These are phyloP conservation scores for Lasioglossum malachurum DNA, from an alignment of 2,888 invertebrate species.

Conservation along the genomic window DNA sequence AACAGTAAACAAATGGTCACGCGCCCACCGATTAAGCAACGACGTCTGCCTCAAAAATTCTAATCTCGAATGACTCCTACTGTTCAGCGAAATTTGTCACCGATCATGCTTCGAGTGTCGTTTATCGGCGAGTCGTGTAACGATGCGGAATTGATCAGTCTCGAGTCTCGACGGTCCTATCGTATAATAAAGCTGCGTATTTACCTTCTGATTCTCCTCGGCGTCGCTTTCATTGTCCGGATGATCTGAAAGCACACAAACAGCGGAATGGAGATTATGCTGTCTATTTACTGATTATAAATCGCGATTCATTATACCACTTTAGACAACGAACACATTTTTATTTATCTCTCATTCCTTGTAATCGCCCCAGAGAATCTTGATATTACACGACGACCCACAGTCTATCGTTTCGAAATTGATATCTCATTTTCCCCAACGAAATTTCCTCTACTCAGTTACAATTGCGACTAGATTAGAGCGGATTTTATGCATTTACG, in stretches of 20 bases:
- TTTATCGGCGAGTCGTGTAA: background rate
- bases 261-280: background rate
- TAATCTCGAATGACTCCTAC: background rate
- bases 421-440: background rate
- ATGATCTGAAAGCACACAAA: slow-evolving; percentile 58
- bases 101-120: background rate
- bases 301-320: too few species aligned
- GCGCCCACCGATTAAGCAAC: background rate
- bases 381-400: too few species aligned
- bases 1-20: background rate
- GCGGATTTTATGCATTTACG: too few species aligned
- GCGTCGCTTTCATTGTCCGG: slow-evolving; percentile 37
- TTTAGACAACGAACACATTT: background rate
- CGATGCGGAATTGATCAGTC: background rate
- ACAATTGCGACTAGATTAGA: too few species aligned
- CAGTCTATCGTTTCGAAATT: background rate
- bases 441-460: background rate
- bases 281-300: too few species aligned
- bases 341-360: background rate
- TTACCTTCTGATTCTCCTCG: slow-evolving; percentile 59
- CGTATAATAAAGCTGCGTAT: slow-evolving; percentile 34
- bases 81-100: background rate
- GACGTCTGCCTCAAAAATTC: background rate
- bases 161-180: background rate
- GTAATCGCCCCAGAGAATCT: background rate